Conservation (phyloP, 2,113 vertebrate species). For the Megaceryle maxima region DNA sequence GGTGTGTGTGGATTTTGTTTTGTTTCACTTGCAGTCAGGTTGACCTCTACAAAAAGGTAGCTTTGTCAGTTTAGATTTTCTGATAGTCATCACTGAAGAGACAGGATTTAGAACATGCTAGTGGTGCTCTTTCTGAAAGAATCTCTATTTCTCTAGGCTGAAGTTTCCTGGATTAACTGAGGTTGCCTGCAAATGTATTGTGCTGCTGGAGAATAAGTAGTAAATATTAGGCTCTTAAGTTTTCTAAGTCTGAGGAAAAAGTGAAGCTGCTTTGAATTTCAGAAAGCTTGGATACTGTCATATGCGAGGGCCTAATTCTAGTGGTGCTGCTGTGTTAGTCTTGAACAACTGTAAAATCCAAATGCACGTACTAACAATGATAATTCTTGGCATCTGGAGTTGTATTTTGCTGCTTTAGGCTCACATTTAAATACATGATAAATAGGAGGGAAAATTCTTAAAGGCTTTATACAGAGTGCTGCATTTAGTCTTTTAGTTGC, state of each 20-base stretch:
- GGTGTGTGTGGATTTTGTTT: not conserved
- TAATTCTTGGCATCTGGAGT: not conserved
- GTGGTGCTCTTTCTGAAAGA: not conserved
- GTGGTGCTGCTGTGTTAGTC: not conserved
- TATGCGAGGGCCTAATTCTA: not conserved
- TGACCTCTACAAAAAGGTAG: conserved; percentile 1
- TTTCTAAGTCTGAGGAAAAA: not conserved
- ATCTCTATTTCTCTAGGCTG: not conserved
- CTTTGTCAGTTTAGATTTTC: not conserved
- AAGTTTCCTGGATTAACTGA: not conserved
- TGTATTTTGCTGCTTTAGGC: not conserved
- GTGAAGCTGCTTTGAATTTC: not conserved
- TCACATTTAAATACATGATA: not conserved
- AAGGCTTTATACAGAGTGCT: not conserved
- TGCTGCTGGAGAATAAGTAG: not conserved
- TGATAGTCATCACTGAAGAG: not conserved
- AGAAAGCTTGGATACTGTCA: not conserved
- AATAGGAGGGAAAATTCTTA: not conserved
- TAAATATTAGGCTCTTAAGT: not conserved
- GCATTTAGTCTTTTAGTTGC: not conserved
- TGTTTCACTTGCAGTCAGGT: not conserved
- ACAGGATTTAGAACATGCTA: not conserved
- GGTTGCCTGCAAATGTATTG: not conserved
- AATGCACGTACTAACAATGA: not conserved
- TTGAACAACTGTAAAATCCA: not conserved